Evolutionary conservation across 2,888 invertebrate species (phyloP), one percentile per base, ranked within the genome.

Genomic region (Craniophora ligustri): DNA sequence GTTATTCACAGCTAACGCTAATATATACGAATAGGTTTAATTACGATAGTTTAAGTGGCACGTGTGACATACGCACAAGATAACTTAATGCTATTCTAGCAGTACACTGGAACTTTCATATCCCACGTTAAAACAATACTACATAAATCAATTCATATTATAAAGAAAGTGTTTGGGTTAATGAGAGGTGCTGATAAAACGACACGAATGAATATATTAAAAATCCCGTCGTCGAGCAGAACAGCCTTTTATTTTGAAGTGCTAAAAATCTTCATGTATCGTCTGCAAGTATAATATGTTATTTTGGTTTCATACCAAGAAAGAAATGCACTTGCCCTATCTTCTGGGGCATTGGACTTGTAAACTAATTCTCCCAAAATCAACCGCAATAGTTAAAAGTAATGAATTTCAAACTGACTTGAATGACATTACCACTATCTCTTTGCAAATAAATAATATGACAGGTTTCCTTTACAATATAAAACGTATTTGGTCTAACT

Each of bases 61-160:
- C 74, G 76, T 75, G 76, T 64, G 75, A 75, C 66, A 62, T 60
- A 62, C 49, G 51, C 61, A 58, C 36, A 40, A 38, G 46, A 18
- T 15, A 16, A 16, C 19, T 38, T 38, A 26, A 8, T 19, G 30
- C 14, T 21, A 28, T 6, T 38, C 56, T 39, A n/a, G 14, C 34
- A 38, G 39, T 56, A 44, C 28, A 60, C 53, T 63, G 65, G 11
- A 35, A 39, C 68, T 62, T 63, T 64, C 62, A 44, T 59, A 58
- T 75, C 72, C 18, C 74, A 70, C 72, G 65, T 65, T 28, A n/a
- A 6, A 21, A 70, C 55, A 60, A 71, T 66, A 57, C 54, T 31
- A 41, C 46, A 58, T 75, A 66, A 62, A 75, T 67, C 67, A 62
- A 66, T 59, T 55, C 41, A 38, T 26, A 26, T 26, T 26, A 26